Base-by-base conservation (phyloP, 2,888 invertebrate species). In the Nomada hirtipes region DNA sequence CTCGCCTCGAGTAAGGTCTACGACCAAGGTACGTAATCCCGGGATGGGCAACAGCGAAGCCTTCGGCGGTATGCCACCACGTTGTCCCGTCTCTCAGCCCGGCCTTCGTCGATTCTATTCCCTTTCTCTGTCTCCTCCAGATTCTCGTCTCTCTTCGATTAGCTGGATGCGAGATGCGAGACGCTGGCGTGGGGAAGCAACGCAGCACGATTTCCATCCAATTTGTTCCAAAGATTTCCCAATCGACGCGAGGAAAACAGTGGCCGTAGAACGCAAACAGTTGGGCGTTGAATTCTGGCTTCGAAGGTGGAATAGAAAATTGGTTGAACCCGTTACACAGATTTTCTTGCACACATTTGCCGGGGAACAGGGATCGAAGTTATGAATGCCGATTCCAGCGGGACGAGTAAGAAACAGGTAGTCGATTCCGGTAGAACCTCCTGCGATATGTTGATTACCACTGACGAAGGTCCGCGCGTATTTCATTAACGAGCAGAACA, bases 21-120 rank as follows among this genome's bases (percentile, higher is more conserved):
- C 89, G 90, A 90, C 90, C 90, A 90, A 89, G 88, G 88, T 86
- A 89, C 87, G 88, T 87, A 87, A 89, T 87, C 86, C 84, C 88
- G 79, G 86, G 89, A 90, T 90, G 90, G 89, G 85, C 89, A 87
- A 83, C 77, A 77, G 65, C 78, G 81, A 74, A 82, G 85, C 79
- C 83, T 85, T 85, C 85, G 75, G 78, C 76, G 77, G 73, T 85
- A 82, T 87, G 85, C 77, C 76, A 81, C 61, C 50, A 57, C 50
- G 50, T 63, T 44, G 42, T 63, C 71, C 71, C 73, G 73, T 53
- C 76, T 60, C 70, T 68, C 53, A 7, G 18, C 44, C 61, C 55
- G 69, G 64, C 82, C 70, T 71, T 75, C 65, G 55, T 59, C 11
- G 42, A 29, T 44, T 36, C 61, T 63, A 52, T 69, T 65, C 74